A percentile compares a stretch with the other conserved stretches of the same genome.
Conservation (phyloP, 2,113 vertebrate species). For the Seriola rivoliana region DNA sequence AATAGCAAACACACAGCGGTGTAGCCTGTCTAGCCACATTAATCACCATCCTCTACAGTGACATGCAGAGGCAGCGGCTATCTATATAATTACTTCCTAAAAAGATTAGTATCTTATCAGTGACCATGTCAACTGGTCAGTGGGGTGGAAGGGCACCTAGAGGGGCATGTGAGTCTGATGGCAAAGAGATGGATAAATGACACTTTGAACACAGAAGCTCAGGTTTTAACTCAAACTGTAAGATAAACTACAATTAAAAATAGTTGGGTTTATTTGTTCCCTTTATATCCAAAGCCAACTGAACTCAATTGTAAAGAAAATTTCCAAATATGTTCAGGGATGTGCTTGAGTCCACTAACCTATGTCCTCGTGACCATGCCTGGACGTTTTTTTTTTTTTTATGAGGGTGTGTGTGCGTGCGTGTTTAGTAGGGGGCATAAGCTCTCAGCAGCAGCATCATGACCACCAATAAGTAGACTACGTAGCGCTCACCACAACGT, state of each 20-base stretch:
- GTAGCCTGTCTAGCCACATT: conserved; percentile 24
- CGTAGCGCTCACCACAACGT: conserved; percentile 60
- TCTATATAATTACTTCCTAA: conserved; percentile 79
- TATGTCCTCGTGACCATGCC: conserved; percentile 44
- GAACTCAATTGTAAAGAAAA: neutral
- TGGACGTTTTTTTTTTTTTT: conserved; percentile 17
- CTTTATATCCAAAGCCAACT: neutral
- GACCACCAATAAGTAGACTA: conserved; percentile 66
- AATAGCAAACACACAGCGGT: conserved; percentile 5
- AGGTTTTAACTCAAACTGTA: neutral
- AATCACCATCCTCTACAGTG: conserved; percentile 7
- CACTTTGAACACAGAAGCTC: neutral
- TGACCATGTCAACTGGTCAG: conserved; percentile 54
- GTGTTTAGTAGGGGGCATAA: conserved; percentile 10
- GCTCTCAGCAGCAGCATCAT: conserved; percentile 48
- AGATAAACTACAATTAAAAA: neutral
- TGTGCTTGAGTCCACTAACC: neutral
- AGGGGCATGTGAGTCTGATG: neutral
- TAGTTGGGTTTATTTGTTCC: neutral
- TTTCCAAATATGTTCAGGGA: neutral
- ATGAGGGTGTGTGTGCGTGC: conserved; percentile 6
- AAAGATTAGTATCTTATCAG: conserved; percentile 69
- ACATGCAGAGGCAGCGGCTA: conserved; percentile 62
- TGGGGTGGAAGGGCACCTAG: conserved; percentile 48
- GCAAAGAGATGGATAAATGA: conserved; percentile 7